Conservation (phyloP, 2,888 invertebrate genomes). For the Alcis repandata region DNA sequence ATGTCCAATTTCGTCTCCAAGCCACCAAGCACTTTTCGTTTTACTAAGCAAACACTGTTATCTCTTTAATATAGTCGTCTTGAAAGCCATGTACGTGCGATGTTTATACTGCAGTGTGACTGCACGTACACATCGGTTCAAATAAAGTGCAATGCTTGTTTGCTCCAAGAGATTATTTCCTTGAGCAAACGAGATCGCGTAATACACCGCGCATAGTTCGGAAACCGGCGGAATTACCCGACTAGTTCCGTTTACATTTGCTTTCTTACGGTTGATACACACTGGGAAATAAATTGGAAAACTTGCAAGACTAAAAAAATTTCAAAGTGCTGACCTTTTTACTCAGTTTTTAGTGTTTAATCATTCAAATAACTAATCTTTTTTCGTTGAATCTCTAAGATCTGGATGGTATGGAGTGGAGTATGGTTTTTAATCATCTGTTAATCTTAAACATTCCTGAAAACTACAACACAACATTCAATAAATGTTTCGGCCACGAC, state of each 20-base stretch:
- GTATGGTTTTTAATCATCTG: not conserved
- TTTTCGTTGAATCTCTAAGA: not conserved
- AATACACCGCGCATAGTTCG: slow-evolving; percentile 63
- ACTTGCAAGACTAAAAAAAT: slow-evolving; percentile 26
- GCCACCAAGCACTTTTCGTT: slow-evolving; percentile 27
- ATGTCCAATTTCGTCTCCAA: slow-evolving; percentile 3
- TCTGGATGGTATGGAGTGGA: not conserved
- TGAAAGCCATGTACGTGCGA: slow-evolving; percentile 38
- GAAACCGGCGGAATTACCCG: slow-evolving; percentile 69
- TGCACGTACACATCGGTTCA: slow-evolving; percentile 64
- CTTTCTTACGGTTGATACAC: slow-evolving; percentile 60
- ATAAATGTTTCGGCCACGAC: not conserved
- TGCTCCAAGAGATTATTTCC: slow-evolving; percentile 80
- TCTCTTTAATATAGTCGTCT: slow-evolving; percentile 47
- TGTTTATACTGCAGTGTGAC: slow-evolving; percentile 54
- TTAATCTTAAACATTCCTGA: too few relatives aligned
- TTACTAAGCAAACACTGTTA: slow-evolving; percentile 42
- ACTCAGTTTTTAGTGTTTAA: not conserved
- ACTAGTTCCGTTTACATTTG: slow-evolving; percentile 67
- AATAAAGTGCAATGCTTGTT: slow-evolving; percentile 78
- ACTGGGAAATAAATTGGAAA: slow-evolving; percentile 45
- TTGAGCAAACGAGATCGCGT: slow-evolving; percentile 73
- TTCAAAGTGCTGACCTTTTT: slow-evolving; percentile 3
- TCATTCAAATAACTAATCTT: too few relatives aligned
- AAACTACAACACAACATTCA: too few relatives aligned